These are phyloP conservation scores for Falco peregrinus DNA, from an alignment of 2,797 vertebrate genomes.

Conservation along the genomic window DNA sequence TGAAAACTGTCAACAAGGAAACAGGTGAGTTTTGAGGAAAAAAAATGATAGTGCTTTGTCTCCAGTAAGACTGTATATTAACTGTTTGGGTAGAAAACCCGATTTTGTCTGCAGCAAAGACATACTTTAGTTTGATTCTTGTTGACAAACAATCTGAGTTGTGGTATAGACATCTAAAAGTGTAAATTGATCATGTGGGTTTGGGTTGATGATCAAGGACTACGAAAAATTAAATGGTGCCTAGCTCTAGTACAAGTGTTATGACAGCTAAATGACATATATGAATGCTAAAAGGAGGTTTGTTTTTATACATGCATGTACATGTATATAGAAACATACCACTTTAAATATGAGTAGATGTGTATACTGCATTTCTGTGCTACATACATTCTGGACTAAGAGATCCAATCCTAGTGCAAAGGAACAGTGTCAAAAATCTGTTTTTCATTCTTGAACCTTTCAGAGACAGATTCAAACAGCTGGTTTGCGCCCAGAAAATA, in stretches of 20 bases:
- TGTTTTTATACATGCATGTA: neutral
- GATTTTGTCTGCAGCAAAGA: neutral
- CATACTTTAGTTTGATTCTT: neutral
- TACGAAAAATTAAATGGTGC: neutral
- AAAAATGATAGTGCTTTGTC: neutral
- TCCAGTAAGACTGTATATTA: neutral
- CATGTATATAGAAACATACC: neutral
- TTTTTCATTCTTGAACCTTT: neutral
- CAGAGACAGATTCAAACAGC: neutral
- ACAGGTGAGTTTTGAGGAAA: neutral
- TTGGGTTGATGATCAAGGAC: neutral
- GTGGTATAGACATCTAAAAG: neutral
- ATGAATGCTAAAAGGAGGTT: neutral
- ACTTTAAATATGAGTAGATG: neutral
- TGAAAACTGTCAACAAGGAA: neutral
- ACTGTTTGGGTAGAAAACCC: neutral
- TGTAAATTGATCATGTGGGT: neutral
- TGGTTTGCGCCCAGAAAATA: conserved; percentile 31
- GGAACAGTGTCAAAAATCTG: neutral
- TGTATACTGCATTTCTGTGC: neutral
- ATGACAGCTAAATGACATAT: neutral
- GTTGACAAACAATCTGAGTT: neutral
- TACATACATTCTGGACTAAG: neutral
- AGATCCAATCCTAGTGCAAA: neutral
- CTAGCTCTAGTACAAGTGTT: neutral